Percentiles rank a stretch among this genome's conserved stretches.
These are phyloP conservation scores for Heliothis subflexa DNA, from an alignment of 1,140 invertebrate genomes.

Conservation along the genomic window DNA sequence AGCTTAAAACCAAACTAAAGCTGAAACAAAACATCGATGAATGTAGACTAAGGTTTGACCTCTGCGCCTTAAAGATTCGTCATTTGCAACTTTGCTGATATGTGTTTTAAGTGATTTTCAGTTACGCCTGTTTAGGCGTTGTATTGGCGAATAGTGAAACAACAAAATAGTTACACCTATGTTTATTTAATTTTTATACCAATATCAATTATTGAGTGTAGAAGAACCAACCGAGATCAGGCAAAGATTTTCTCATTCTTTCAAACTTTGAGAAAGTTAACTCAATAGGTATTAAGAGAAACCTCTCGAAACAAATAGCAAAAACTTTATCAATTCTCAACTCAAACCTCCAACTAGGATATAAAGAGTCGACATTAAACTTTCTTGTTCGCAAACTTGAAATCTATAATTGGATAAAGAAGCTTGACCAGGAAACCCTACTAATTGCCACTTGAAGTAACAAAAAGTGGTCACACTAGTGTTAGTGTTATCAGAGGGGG, in stretches of 20 bases:
- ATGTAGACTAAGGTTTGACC: too few relatives aligned
- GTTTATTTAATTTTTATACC: too few relatives aligned
- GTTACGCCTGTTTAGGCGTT: too few relatives aligned
- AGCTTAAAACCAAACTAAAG: too few relatives aligned
- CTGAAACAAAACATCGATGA: too few relatives aligned
- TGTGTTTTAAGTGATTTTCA: too few relatives aligned
- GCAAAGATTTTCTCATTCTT: not conserved
- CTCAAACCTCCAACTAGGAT: not conserved
- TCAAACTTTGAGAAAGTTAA: not conserved
- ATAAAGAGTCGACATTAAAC: conserved; percentile 34
- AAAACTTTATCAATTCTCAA: conserved; percentile 9
- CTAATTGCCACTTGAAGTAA: conserved; percentile 29
- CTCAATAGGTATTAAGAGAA: not conserved
- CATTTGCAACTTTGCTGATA: too few relatives aligned
- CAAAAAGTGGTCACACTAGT: conserved; percentile 20
- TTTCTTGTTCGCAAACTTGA: conserved; percentile 31
- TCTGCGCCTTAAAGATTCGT: too few relatives aligned
- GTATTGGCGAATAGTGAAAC: too few relatives aligned
- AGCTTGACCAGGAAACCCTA: conserved; percentile 42
- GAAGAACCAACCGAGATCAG: too few relatives aligned
- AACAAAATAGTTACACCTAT: too few relatives aligned
- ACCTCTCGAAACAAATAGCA: not conserved
- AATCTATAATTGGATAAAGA: conserved; percentile 46
- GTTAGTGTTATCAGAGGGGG: conserved; percentile 22
- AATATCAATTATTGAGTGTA: too few relatives aligned